Evolutionary conservation across 2,888 invertebrate species (phyloP), one percentile per base, ranked within the genome.

Genomic region (Leptodirus hochenwartii): DNA sequence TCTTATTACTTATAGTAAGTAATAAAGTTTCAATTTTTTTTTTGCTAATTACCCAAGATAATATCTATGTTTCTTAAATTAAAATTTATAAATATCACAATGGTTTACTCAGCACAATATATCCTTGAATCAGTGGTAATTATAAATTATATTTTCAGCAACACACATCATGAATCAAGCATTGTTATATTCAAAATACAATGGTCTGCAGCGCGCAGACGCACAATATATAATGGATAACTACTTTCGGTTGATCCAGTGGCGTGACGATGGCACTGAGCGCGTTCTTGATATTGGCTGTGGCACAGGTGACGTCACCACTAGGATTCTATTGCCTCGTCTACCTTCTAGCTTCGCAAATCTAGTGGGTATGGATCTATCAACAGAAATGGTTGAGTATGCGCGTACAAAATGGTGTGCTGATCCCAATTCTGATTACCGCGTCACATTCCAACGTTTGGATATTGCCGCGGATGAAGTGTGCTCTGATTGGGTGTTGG

Each of bases 281-380:
- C 50, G 51, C n/a, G 48, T 72, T 20, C 43, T 75, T 33, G 82
- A 82, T 42, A 62, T 81, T 22, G 82, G 82, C 1, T 75, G 73
- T 36, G 82, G 79, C 0, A 71, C 75, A 20, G 79, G 80, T 0
- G 66, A 69, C 42, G 71, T 79, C 8, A 66, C 71, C 1, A 59
- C 64, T 31, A 64, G 69, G n/a, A 53, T 69, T 16, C 51, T 84
- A 32, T 54, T 69, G 36, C 69, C 70, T 1, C 55, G 62, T 35
- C 44, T 81, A 29, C 70, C 77, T 0, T 41, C 47, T 2, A 55
- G 57, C n/a, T 64, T 62, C 29, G 50, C 49, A 2, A 52, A 53
- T 31, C 41, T 76, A 3, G 49, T 68, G 27, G 82, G 76, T 2
- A 63, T 67, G 5, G 84, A 84, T 45, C 58, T 77, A 24, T 79